These are phyloP conservation scores for Melanerpes formicivorus DNA, from an alignment of 2,113 vertebrate species.

Conservation along the genomic window DNA sequence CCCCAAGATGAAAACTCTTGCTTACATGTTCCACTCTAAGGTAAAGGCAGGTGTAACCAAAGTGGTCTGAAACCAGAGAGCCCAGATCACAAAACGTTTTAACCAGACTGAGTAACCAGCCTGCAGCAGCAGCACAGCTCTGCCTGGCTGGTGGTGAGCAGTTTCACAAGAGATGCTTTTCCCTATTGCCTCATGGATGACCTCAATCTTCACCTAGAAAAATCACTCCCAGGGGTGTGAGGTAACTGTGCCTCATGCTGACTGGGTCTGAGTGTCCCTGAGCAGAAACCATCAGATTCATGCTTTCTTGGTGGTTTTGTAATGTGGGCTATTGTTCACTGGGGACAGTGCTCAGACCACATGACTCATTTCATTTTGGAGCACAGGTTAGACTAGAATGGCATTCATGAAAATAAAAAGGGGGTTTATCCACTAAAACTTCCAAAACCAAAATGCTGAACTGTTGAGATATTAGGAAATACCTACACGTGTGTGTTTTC, in stretches of 20 bases:
- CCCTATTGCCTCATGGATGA: slow-evolving; percentile 27
- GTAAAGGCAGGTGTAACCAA: not conserved
- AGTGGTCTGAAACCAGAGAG: not conserved
- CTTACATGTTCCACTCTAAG: not conserved
- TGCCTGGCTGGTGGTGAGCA: not conserved
- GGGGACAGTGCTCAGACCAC: not conserved
- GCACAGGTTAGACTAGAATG: not conserved
- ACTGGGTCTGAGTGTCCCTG: not conserved
- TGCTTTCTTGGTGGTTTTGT: not conserved
- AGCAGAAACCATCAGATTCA: not conserved
- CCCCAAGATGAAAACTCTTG: too few species aligned
- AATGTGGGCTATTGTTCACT: not conserved
- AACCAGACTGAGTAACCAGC: not conserved
- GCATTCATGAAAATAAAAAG: not conserved
- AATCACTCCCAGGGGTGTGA: slow-evolving; percentile 3
- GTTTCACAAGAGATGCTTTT: slow-evolving; percentile 31
- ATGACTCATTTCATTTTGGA: not conserved
- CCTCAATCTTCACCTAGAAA: slow-evolving; percentile 16
- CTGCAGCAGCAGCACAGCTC: not conserved
- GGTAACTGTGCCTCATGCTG: not conserved
- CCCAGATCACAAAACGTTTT: not conserved
- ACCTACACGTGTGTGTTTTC: not conserved
- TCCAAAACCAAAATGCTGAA: not conserved
- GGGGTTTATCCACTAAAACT: not conserved
- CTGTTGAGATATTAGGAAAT: not conserved